These are phyloP conservation scores for Mylabris sibirica DNA, from an alignment of 2,888 invertebrate genomes.

Conservation along the genomic window DNA sequence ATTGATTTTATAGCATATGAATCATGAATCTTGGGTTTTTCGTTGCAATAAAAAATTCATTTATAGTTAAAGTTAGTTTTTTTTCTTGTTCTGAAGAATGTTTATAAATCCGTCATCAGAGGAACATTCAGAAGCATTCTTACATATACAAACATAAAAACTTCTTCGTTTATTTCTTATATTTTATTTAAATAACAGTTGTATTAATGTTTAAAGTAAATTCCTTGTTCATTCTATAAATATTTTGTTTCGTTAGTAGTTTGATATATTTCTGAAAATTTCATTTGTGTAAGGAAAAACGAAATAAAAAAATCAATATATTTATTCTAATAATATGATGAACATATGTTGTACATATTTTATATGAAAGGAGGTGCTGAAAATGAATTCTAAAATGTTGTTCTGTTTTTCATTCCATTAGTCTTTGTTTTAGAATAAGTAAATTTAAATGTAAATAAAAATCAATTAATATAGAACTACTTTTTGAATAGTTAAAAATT, in stretches of 20 bases:
- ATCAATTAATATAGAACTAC: not conserved
- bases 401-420: not conserved
- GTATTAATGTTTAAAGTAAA: not conserved
- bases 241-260: not conserved
- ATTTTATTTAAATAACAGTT: not conserved
- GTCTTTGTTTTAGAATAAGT: not conserved
- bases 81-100: not conserved
- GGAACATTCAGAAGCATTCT: not conserved
- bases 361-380: not conserved
- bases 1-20: not conserved
- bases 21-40: not conserved
- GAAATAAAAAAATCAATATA: not conserved
- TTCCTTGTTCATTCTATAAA: not conserved
- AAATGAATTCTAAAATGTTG: not conserved
- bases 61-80: not conserved
- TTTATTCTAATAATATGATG: not conserved
- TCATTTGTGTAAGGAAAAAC: not conserved
- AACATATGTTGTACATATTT: conserved; percentile 3
- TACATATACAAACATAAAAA: not conserved
- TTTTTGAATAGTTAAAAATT: too few relatives aligned
- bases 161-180: not conserved
- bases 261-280: not conserved
- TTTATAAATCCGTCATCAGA: not conserved
- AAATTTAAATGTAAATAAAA: not conserved
- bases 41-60: not conserved